These are phyloP conservation scores for Tor tambroides DNA, from an alignment of 2,113 vertebrate species.

Conservation along the genomic window DNA sequence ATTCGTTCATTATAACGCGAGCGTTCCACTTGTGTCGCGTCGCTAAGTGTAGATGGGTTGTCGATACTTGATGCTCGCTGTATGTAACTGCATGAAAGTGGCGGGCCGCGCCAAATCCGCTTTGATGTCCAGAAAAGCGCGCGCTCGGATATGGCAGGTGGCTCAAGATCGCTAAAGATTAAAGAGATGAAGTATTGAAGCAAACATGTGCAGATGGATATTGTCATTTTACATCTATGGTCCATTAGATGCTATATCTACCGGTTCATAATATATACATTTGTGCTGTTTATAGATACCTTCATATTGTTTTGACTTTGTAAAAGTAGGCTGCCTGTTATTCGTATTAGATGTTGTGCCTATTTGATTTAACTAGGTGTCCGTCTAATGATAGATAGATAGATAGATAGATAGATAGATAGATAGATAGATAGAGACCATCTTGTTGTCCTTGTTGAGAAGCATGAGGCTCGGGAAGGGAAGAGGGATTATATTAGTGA, in stretches of 20 bases:
- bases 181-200: constrained; percentile 17
- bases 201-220: neutral
- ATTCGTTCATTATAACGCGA: neutral
- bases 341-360: neutral
- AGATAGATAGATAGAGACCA: constrained; percentile 18
- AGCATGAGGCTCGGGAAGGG: neutral
- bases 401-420: constrained; percentile 12
- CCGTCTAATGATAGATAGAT: neutral
- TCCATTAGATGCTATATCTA: neutral
- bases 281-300: no score
- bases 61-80: constrained; percentile 39
- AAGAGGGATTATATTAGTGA: constrained; percentile 40
- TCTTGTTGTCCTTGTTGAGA: neutral
- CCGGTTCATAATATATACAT: neutral
- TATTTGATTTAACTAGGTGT: neutral
- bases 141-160: constrained; percentile 43
- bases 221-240: neutral
- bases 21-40: neutral
- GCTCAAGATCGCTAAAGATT: constrained; percentile 38
- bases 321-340: neutral
- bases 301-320: neutral
- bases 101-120: constrained; percentile 28
- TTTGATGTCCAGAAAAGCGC: constrained; percentile 51
- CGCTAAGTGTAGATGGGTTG: neutral
- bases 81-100: constrained; percentile 60